Conservation (phyloP, 2,888 invertebrate genomes). For the Dasypogon diadema region DNA sequence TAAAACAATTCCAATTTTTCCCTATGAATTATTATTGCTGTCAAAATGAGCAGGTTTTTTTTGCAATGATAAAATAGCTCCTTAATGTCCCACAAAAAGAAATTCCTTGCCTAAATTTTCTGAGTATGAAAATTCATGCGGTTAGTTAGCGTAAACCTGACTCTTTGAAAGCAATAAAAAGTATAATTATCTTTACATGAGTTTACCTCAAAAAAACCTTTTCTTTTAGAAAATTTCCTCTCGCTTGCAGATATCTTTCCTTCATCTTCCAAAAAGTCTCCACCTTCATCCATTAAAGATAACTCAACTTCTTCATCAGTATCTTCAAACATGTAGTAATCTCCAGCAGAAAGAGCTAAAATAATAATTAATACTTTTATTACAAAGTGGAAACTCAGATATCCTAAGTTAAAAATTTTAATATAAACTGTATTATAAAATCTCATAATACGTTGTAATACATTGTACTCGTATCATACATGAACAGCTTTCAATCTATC, state of each 20-base stretch:
- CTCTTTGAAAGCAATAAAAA: slow-evolving; percentile 4
- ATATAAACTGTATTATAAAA: too few relatives aligned
- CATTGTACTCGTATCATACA: too few relatives aligned
- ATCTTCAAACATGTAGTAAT: slow-evolving; percentile 99
- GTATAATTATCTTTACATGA: slow-evolving; percentile 1
- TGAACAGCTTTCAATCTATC: too few relatives aligned
- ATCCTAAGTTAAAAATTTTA: too few relatives aligned
- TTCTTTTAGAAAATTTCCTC: slow-evolving; percentile 66
- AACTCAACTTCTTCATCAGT: slow-evolving; percentile 83
- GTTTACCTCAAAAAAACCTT: slow-evolving; percentile 66
- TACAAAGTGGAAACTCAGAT: too few relatives aligned
- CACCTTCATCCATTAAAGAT: slow-evolving; percentile 74
- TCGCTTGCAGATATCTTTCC: slow-evolving; percentile 65
- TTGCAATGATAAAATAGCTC: too few relatives aligned
- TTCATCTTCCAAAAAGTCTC: slow-evolving; percentile 68
- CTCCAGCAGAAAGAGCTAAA: slow-evolving; percentile 95
- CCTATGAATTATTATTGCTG: too few relatives aligned
- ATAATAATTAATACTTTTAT: too few relatives aligned
- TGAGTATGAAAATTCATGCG: neutral
- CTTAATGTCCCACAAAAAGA: neutral
- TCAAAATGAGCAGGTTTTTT: too few relatives aligned
- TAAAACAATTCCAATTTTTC: too few relatives aligned
- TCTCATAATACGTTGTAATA: too few relatives aligned
- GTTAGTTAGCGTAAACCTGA: neutral
- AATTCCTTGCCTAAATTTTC: neutral